Percentiles rank a stretch among this genome's conserved stretches.
Conservation (phyloP, 2,113 vertebrate genomes). For the Athene noctua region DNA sequence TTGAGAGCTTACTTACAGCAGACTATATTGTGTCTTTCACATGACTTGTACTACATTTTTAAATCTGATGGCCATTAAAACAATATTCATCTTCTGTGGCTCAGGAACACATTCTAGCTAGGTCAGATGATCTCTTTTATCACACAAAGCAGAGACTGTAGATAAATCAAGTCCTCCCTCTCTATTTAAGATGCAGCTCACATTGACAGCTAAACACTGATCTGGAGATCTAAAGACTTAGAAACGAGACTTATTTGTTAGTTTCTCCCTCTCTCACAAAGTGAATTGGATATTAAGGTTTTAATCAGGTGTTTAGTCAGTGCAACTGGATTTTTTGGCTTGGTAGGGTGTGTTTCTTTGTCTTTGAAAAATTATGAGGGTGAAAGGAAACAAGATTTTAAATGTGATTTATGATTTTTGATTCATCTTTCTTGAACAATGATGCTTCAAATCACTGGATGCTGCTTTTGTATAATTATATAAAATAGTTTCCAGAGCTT, state of each 20-base stretch:
- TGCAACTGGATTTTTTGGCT: background rate
- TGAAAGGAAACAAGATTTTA: background rate
- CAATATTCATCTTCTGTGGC: background rate
- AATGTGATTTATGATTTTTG: background rate
- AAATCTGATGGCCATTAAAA: conserved; percentile 33
- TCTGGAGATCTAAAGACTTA: conserved; percentile 25
- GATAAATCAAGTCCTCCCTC: background rate
- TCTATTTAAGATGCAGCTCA: conserved; percentile 50
- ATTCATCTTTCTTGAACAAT: background rate
- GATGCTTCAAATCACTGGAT: background rate
- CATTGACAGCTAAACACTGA: conserved; percentile 24
- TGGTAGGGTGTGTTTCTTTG: background rate
- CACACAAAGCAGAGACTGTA: conserved; percentile 32
- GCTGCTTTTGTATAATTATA: background rate
- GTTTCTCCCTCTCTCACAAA: conserved; percentile 16
- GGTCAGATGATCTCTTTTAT: conserved; percentile 40
- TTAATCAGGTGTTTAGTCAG: background rate
- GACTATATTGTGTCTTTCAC: background rate
- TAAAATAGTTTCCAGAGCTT: background rate
- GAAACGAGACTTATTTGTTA: background rate
- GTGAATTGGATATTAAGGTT: conserved; percentile 22
- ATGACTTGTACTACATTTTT: background rate
- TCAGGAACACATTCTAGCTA: conserved; percentile 1
- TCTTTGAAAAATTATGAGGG: background rate
- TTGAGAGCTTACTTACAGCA: background rate